Base-by-base conservation (phyloP, 1,140 invertebrate genomes). In the Aphis craccivora region DNA sequence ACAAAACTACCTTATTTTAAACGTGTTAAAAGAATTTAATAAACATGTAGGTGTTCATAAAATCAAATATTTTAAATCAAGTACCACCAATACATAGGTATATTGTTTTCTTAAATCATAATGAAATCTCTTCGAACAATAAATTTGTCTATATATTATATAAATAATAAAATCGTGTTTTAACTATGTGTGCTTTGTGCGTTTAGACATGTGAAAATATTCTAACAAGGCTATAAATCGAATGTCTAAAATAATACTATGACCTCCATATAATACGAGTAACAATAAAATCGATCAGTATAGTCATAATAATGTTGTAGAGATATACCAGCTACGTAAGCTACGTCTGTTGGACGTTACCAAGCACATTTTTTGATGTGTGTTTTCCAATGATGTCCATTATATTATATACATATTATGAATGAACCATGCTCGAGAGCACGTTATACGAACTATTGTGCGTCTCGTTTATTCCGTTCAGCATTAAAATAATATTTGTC, bases 401-500 rank as follows among this genome's bases (percentile, higher is more conserved):
- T 81, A 55, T 60, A 14, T 40, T 55, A 30, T 67, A 30, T 30
- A 55, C 40, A 91, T 83, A 35, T 89, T 53, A 55, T 55, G 48
- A 89, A 89, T 89, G 88, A 37, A 51, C 51, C 67, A 51, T 81
- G 55, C 30, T 30, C 35, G 37, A 92, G 37, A 92, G 45, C 51
- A 92, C n/a, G 76, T 83, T 53, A 37, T 91, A 67, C 20, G 67
- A 45, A 83, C 91, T 37, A 92, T 92, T 92, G 91, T 92, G 83
- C 91, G 51, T 84, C n/a, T 92, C 76, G 76, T 81, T 92, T 83
- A 92, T 92, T 53, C 91, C 43, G 91, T 83, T 51, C 91, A 81
- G 91, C 76, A 81, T 92, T 92, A 92, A 81, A 92, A 92, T 92
- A 92, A 92, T 92, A 92, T 92, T 92, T 92, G 91, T 92, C 91